Evolutionary conservation across 2,113 vertebrate species (phyloP).

Genomic region (Synodontis membranacea): DNA sequence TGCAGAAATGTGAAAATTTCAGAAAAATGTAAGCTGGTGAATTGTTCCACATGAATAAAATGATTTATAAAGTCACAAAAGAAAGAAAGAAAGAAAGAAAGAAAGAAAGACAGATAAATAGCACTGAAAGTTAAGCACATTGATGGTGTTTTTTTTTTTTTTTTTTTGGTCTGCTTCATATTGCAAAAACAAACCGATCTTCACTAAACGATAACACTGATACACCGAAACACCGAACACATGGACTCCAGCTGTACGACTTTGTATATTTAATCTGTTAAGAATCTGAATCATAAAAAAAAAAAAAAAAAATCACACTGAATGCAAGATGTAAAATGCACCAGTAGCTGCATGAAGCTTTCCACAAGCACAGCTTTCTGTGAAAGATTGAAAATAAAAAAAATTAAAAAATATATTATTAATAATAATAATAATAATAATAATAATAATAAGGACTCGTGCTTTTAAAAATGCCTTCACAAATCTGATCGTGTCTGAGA

Average conservation of each 20-base stretch:
- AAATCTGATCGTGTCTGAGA: not conserved
- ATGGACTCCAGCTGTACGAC: not conserved
- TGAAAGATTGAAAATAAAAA: not conserved
- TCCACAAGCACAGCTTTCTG: not conserved
- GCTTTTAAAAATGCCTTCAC: not conserved
- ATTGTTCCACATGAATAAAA: not conserved
- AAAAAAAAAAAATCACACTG: not conserved
- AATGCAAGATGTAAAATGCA: not conserved
- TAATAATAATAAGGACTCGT: not conserved
- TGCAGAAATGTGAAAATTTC: not conserved
- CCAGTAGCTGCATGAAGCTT: not conserved
- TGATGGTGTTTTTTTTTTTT: not conserved
- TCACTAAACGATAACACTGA: not conserved
- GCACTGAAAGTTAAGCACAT: not conserved
- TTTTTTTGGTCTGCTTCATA: not conserved
- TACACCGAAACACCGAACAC: not conserved
- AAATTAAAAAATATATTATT: too few species aligned
- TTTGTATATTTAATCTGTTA: not conserved
- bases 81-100: not conserved
- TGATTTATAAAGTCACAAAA: not conserved
- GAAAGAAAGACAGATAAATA: not conserved
- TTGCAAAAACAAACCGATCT: not conserved
- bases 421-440: too few species aligned
- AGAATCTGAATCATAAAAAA: not conserved
- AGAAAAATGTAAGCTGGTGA: not conserved